Evolutionary conservation across 2,113 vertebrate species (phyloP).

Genomic region (Lonchura striata): DNA sequence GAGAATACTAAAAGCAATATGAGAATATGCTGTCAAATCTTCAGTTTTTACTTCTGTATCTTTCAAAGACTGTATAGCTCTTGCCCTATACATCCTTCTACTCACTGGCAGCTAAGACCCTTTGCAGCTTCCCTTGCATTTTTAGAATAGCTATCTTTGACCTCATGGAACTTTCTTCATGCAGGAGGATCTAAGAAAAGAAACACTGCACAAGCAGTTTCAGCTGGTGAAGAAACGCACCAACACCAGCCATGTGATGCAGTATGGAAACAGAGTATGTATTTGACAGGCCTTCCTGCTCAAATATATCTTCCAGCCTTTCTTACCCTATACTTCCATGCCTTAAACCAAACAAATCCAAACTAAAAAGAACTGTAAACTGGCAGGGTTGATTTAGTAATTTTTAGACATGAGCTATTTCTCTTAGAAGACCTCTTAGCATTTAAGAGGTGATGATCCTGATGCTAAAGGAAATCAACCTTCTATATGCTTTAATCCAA

Average conservation of each 20-base stretch:
- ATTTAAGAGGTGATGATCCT: neutral
- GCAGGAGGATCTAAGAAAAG: constrained; percentile 89
- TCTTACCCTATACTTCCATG: neutral
- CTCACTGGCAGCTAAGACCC: neutral
- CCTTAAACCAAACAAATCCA: neutral
- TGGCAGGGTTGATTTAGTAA: neutral
- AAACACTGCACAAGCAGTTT: constrained; percentile 90
- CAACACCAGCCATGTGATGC: constrained; percentile 96
- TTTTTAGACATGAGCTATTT: neutral
- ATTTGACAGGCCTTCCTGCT: neutral
- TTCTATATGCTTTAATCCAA: neutral
- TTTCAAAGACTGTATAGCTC: neutral
- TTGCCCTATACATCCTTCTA: neutral
- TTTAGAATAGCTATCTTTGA: neutral
- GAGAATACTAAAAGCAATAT: neutral
- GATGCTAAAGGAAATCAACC: neutral
- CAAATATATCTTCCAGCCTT: neutral
- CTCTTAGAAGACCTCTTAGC: neutral
- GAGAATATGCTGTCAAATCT: neutral
- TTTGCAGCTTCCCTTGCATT: neutral
- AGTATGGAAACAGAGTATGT: constrained; percentile 87
- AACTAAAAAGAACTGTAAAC: neutral
- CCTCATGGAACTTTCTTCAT: neutral
- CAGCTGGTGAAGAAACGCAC: constrained; percentile 88
- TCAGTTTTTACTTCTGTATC: neutral